Conservation (phyloP, 2,888 invertebrate genomes). For the Eulithis testata region DNA sequence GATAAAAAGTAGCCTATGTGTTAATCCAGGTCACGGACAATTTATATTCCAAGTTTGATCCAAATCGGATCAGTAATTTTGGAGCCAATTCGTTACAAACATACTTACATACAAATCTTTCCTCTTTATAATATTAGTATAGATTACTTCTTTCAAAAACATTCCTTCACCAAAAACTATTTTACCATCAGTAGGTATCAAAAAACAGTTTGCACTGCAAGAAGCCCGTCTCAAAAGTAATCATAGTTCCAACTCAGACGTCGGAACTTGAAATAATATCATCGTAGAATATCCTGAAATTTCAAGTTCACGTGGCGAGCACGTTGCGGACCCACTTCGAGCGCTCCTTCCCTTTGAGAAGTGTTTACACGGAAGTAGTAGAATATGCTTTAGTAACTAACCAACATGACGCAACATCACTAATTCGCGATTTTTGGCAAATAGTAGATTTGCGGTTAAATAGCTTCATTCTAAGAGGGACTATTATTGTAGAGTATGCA, state of each 20-base stretch:
- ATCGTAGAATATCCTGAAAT: constrained; percentile 45
- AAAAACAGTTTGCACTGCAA: constrained; percentile 27
- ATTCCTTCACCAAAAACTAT: constrained; percentile 18
- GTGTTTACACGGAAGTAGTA: constrained; percentile 11
- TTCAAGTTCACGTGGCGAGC: constrained; percentile 50
- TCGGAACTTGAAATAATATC: constrained; percentile 46
- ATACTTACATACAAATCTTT: too few species aligned
- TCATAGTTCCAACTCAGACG: constrained; percentile 42
- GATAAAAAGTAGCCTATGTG: too few species aligned
- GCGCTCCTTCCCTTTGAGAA: constrained; percentile 5
- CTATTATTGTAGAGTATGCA: too few species aligned
- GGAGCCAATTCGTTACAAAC: too few species aligned
- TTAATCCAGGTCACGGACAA: too few species aligned
- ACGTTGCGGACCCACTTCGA: constrained; percentile 36
- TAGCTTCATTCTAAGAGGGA: too few species aligned
- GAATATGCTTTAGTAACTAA: not conserved
- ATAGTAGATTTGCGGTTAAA: too few species aligned
- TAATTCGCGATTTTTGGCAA: too few species aligned
- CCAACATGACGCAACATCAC: not conserved
- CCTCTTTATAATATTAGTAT: too few species aligned
- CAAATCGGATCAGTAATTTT: too few species aligned
- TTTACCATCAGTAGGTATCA: constrained; percentile 20
- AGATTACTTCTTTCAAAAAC: too few species aligned
- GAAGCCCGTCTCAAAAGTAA: constrained; percentile 37
- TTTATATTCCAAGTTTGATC: too few species aligned